A percentile compares a stretch with the other conserved stretches of the same genome.
These are phyloP conservation scores for Megamerina dolium DNA, from an alignment of 2,888 invertebrate species.

Conservation along the genomic window DNA sequence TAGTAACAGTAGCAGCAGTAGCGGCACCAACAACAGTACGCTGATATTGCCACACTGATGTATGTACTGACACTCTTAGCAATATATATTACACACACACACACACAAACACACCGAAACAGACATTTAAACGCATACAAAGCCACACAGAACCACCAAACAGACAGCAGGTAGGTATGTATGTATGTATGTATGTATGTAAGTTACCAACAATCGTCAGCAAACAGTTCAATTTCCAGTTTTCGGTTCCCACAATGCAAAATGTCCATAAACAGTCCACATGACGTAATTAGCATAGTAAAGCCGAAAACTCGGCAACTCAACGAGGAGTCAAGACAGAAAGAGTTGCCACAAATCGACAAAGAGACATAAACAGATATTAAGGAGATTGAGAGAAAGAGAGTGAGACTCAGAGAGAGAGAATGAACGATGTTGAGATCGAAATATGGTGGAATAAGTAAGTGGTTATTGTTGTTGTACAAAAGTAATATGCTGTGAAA, in stretches of 20 bases:
- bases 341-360: conserved; percentile 2
- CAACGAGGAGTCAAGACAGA: conserved; percentile 18
- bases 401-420: background rate
- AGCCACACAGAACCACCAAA: no score
- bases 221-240: conserved; percentile 39
- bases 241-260: conserved; percentile 47
- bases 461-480: no score
- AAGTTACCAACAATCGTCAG: conserved; percentile 16
- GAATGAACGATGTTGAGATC: no score
- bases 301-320: conserved; percentile 27
- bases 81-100: no score
- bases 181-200: no score
- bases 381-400: background rate
- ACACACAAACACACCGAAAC: no score
- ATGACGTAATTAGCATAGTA: conserved; percentile 48
- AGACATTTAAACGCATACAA: no score
- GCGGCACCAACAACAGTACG: background rate
- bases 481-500: no score
- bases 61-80: no score
- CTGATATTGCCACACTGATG: conserved; percentile 13
- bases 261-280: conserved; percentile 41
- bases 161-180: no score
- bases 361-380: background rate
- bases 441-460: no score
- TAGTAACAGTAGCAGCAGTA: background rate